phyloP scores from a whole-genome alignment of 2,797 vertebrate genomes.

The Enteromius paludinosus region DNA sequence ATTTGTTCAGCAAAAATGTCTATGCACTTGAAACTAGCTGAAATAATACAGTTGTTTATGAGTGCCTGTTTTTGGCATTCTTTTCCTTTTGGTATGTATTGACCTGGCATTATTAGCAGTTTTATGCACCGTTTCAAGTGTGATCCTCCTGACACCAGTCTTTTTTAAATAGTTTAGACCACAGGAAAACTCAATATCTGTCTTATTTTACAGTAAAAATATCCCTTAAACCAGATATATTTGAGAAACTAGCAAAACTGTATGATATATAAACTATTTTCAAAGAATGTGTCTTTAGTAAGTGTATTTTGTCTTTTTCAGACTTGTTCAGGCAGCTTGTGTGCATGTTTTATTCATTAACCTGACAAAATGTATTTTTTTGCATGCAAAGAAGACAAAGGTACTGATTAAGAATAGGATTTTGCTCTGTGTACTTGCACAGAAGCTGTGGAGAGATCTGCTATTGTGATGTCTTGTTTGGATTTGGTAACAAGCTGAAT shows the following conservation, averaged over 20 bases:
- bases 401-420: constrained; percentile 4
- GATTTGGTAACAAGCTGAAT: background rate
- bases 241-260: background rate
- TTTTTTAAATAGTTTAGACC: constrained; percentile 25
- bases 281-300: background rate
- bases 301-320: constrained; percentile 9
- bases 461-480: constrained; percentile 30
- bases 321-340: constrained; percentile 6
- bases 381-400: background rate
- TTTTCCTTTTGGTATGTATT: constrained; percentile 7
- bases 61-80: background rate
- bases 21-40: background rate
- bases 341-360: constrained; percentile 17
- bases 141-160: constrained; percentile 29
- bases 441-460: constrained; percentile 39
- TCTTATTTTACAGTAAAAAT: background rate
- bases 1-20: background rate
- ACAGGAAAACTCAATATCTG: background rate
- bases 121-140: background rate
- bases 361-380: constrained; percentile 15
- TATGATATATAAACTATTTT: background rate
- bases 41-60: background rate
- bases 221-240: background rate
- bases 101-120: background rate
- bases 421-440: constrained; percentile 16